Conservation (phyloP, 2,888 invertebrate genomes). For the Cactoblastis cactorum region DNA sequence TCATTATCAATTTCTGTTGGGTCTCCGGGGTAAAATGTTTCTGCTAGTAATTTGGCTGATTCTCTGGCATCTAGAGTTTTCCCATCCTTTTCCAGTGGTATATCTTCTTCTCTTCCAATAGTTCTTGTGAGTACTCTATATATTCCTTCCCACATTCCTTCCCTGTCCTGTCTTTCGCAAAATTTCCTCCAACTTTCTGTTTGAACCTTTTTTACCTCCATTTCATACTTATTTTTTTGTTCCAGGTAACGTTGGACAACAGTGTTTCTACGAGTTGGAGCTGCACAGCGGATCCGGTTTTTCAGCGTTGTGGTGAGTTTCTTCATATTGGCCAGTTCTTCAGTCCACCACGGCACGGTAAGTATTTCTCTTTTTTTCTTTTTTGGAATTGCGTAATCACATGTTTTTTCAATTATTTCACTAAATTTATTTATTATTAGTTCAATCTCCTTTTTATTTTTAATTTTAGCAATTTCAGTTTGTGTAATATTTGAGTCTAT, state of each 20-base stretch:
- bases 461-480: constrained; percentile 1
- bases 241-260: not conserved
- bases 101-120: constrained; percentile 11
- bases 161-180: constrained; percentile 10
- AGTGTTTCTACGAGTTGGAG: constrained; percentile 1
- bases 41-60: constrained; percentile 13
- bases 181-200: constrained; percentile 10
- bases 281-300: constrained; percentile 20
- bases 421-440: not conserved
- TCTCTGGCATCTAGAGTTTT: not conserved
- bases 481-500: not conserved
- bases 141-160: constrained; percentile 13
- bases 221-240: not conserved
- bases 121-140: constrained; percentile 18
- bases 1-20: not conserved
- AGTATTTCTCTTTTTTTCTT: not conserved
- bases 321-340: not conserved
- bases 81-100: constrained; percentile 3
- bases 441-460: not conserved
- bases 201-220: not conserved
- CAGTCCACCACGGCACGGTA: constrained; percentile 1
- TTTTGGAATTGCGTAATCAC: not conserved
- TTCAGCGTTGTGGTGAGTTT: not conserved
- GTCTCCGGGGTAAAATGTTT: constrained; percentile 16
- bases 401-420: not conserved